Base-by-base conservation (phyloP, 1,140 invertebrate genomes). In the Maconellicoccus hirsutus region DNA sequence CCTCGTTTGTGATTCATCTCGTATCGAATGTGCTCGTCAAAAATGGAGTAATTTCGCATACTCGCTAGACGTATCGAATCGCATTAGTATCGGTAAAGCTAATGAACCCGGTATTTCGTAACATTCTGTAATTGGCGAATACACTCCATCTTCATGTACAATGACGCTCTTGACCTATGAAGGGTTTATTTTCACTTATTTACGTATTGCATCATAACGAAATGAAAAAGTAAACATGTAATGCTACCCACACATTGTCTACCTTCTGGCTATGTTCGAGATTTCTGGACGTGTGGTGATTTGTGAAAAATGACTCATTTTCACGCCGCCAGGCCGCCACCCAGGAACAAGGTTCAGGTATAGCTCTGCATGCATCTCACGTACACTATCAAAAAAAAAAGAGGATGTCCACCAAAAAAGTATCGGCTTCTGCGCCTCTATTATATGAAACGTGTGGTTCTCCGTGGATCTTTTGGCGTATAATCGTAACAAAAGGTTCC, bases 351-450 rank as follows among this genome's bases (percentile, higher is more conserved):
- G 33, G 33, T 38, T 7, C n/a, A 52, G 42, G 42, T 52, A 16
- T n/a, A n/a, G n/a, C n/a, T 52, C 42, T 16, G 42, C n/a, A 52
- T 52, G 42, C 42, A 52, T 52, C 42, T 52, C 42, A 52, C 42
- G 42, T 52, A 52, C n/a, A 52, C 42, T 4, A 52, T 19, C 6
- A 12, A 12, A 33, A 33, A 6, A 33, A 33, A 6, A 33, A 33
- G 29, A 33, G 29, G 29, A 33, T n/a, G n/a, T n/a, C n/a, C n/a
- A 33, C 29, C 29, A 33, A 33, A 33, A 33, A 6, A 33, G 12
- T 6, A 33, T 33, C 29, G 29, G 29, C 29, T 33, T 33, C 29
- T 33, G 29, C 29, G 29, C 29, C 12, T 33, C 29, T 33, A 33
- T 33, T 33, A 33, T 33, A 33, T 33, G 29, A 33, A 3, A 33